Evolutionary conservation across 1,140 invertebrate species (phyloP).

Genomic region (Bombus terrestris): DNA sequence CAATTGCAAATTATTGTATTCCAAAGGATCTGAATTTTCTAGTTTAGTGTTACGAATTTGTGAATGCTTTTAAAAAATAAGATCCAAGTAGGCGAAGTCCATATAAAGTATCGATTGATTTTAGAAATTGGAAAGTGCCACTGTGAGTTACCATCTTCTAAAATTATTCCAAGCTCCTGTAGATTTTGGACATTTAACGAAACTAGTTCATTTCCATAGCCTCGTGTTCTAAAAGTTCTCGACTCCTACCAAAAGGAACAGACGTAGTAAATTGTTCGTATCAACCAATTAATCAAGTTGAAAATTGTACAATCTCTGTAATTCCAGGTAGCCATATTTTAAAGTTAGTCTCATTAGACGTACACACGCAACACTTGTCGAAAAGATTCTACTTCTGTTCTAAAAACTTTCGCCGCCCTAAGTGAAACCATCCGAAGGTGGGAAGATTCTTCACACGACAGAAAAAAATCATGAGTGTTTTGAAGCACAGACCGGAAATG

Average conservation of each 20-base stretch:
- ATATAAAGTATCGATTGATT: no score
- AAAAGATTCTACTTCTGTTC: neutral
- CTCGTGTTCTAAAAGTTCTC: neutral
- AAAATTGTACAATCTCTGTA: neutral
- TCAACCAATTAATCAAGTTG: neutral
- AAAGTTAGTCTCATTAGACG: neutral
- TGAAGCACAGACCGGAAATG: slow-evolving; percentile 20
- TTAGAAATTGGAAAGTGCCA: no score
- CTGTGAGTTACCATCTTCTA: neutral
- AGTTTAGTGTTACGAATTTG: neutral
- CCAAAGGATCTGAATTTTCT: neutral
- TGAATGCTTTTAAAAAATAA: neutral
- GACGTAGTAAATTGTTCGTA: neutral
- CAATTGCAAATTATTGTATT: neutral
- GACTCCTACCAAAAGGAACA: neutral
- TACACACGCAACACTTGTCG: neutral
- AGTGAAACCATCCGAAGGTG: neutral
- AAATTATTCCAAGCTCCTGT: neutral
- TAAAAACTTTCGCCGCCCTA: neutral
- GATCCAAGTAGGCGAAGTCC: neutral
- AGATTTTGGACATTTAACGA: neutral
- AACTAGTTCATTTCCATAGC: neutral
- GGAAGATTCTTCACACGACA: neutral
- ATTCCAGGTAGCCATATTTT: neutral
- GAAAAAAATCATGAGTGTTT: neutral